phyloP scores from a whole-genome alignment of 1,140 invertebrate species.

The Chlorops oryzae region DNA sequence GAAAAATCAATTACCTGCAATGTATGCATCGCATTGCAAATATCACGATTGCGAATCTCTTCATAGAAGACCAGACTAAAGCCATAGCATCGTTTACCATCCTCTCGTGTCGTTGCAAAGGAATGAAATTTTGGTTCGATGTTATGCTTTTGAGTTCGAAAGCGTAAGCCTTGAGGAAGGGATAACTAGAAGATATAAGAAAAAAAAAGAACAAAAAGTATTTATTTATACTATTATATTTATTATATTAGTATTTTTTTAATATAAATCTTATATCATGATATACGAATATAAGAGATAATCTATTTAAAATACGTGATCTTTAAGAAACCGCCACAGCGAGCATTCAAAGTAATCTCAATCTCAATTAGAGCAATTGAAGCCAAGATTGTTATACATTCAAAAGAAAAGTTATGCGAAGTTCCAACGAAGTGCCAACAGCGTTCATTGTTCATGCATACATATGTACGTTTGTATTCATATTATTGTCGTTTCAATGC shows the following conservation, averaged over 20 bases:
- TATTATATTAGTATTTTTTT: not conserved
- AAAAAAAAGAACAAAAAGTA: not conserved
- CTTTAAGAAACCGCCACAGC: too few relatives aligned
- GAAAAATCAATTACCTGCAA: constrained; percentile 61
- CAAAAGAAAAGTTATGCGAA: too few relatives aligned
- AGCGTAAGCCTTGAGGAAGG: constrained; percentile 85
- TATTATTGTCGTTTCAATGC: too few relatives aligned
- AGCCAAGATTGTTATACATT: too few relatives aligned
- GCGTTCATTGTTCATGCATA: too few relatives aligned
- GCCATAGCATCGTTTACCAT: constrained; percentile 89
- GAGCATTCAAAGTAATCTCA: too few relatives aligned
- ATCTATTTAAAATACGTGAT: too few relatives aligned
- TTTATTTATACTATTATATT: not conserved
- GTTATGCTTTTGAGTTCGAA: constrained; percentile 89
- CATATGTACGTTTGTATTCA: too few relatives aligned
- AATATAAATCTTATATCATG: too few relatives aligned
- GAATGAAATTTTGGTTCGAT: constrained; percentile 89
- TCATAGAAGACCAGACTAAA: constrained; percentile 94
- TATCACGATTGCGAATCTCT: constrained; percentile 84
- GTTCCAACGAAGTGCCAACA: too few relatives aligned
- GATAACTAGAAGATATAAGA: constrained; percentile 63
- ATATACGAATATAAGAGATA: too few relatives aligned
- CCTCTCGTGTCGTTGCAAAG: constrained; percentile 94
- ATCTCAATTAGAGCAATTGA: too few relatives aligned
- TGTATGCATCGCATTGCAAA: constrained; percentile 90